Conservation (phyloP, 2,797 vertebrate genomes). For the Salmo trutta region DNA sequence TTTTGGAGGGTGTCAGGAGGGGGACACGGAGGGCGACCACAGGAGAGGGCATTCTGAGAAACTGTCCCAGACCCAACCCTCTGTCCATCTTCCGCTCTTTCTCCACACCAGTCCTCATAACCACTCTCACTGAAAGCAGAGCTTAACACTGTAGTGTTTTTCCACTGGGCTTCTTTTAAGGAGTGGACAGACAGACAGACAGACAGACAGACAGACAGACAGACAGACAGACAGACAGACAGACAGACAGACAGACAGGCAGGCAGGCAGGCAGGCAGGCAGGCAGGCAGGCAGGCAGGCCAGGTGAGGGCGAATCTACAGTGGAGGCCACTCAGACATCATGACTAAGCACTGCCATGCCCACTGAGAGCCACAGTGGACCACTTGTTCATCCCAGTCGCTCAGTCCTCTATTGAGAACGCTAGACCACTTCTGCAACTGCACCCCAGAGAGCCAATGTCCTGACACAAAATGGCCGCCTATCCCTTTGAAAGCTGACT, state of each 20-base stretch:
- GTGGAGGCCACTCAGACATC: conserved; percentile 9
- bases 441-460: not conserved
- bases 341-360: conserved; percentile 14
- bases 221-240: too few species aligned
- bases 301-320: not conserved
- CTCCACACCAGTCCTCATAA: conserved; percentile 19
- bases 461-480: conserved; percentile 10
- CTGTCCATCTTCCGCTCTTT: conserved; percentile 4
- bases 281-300: conserved; percentile 24
- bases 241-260: conserved; percentile 16
- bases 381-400: conserved; percentile 26
- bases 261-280: not conserved
- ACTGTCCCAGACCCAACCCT: conserved; percentile 38
- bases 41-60: conserved; percentile 33
- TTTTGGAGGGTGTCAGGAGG: conserved; percentile 40
- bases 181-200: conserved; percentile 27
- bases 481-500: conserved; percentile 18
- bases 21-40: conserved; percentile 45
- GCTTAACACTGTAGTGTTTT: conserved; percentile 6
- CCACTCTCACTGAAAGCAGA: not conserved
- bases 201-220: too few species aligned
- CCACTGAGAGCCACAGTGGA: conserved; percentile 40
- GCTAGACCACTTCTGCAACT: conserved; percentile 15
- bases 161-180: conserved; percentile 10
- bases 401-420: conserved; percentile 8